Conservation (phyloP, 2,888 invertebrate species). For the Dendrolimus houi region DNA sequence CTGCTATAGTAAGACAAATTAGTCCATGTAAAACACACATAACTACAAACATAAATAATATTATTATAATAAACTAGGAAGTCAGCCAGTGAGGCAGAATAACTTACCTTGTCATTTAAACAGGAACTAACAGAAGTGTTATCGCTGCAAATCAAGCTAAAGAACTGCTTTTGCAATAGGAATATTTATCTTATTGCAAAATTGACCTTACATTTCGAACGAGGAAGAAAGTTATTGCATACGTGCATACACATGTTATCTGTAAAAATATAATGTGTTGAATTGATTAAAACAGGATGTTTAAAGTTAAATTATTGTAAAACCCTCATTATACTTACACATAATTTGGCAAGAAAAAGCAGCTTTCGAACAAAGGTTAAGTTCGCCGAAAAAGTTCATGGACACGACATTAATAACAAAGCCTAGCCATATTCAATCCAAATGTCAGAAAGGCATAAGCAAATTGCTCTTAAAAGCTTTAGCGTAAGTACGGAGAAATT, state of each 20-base stretch:
- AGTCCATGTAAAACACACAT: too few relatives aligned
- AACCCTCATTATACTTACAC: too few relatives aligned
- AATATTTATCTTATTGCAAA: neutral
- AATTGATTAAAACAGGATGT: too few relatives aligned
- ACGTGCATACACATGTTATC: too few relatives aligned
- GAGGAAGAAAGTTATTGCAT: too few relatives aligned
- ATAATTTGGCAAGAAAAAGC: neutral
- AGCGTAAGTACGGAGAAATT: too few relatives aligned
- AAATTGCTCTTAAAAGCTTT: too few relatives aligned
- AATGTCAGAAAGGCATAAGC: neutral
- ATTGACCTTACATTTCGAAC: too few relatives aligned
- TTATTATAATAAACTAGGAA: neutral
- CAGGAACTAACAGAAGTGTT: conserved; percentile 7
- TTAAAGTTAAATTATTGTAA: too few relatives aligned
- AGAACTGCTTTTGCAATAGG: neutral
- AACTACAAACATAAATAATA: too few relatives aligned
- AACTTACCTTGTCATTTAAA: conserved; percentile 4
- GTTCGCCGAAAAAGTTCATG: conserved; percentile 21
- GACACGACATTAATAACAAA: conserved; percentile 8
- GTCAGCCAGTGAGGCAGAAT: conserved; percentile 6
- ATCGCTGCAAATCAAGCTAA: neutral
- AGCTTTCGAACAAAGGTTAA: conserved; percentile 20
- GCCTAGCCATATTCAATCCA: neutral
- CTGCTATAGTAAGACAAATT: too few relatives aligned
- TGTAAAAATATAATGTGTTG: too few relatives aligned